Base-by-base conservation (phyloP, 2,797 vertebrate species). In the Acrossocheilus fasciatus region DNA sequence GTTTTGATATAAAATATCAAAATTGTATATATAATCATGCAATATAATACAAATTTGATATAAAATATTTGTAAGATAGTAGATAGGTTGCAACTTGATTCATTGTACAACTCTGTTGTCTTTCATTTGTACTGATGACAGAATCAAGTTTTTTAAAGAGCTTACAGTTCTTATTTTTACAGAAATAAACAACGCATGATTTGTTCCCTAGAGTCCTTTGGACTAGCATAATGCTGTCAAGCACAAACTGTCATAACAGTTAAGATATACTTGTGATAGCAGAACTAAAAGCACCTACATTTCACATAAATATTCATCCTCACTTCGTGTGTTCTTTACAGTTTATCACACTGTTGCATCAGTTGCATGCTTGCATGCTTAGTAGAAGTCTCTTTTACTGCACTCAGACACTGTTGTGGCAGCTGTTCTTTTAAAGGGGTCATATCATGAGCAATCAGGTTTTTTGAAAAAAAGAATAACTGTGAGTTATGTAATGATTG, bases 1-100 rank as follows among this genome's bases (percentile, higher is more conserved):
- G 90, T 91, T 88, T 87, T 87, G 47, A 69, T 70, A 85, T 72
- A 54, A 68, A 66, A 68, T 77, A 84, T 66, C 36, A 78, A 57
- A 30, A 43, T 79, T 15, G 12, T 41, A 68, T 36, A 39, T 69
- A 70, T 70, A 34, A 43, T 50, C n/a, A 20, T 78, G 62, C 18
- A 83, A 75, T 34, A 85, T 74, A 50, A 39, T 75, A 66, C 1
- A 64, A 75, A 66, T 57, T 54, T 30, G 39, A 9, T 23, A 14
- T 62, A 20, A 59, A 74, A 23, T 12, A 62, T 74, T 74, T 62
- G 9, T 57, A 73, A 73, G n/a, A 59, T 59, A 14, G 18, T 47
- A 73, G 6, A 64, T 74, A 74, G 70, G 11, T n/a, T 83, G 39
- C 4, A 69, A 52, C 64, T 45, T 30, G 15, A 81, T 64, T 30